Evolutionary conservation across 1,140 invertebrate species (phyloP), one percentile per base, ranked within the genome.

Genomic region (Reticulitermes speratus): DNA sequence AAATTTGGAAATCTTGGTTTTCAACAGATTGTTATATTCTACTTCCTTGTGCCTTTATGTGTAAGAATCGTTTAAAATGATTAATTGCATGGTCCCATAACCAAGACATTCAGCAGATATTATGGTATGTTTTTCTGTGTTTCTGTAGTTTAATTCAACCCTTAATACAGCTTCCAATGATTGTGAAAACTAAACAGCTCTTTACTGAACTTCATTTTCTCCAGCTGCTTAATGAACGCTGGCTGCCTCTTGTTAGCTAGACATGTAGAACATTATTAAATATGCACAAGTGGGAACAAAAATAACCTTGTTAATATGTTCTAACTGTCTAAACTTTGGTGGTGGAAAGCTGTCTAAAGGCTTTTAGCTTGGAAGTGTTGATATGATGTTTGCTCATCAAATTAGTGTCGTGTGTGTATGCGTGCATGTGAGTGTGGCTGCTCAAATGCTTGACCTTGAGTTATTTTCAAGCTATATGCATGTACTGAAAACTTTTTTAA

Each of bases 11-110:
- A 55, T 21, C 1, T 55, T 2, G 14, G 52, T 55, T 21, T 55
- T 55, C 19, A 55, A 6, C 52, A 55, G 19, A 55, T 5, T 55
- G 19, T 55, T 55, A 21, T 0, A 55, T 19, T 55, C 9, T 48
- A 48, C 19, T 55, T 55, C 1, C 19, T 12, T 55, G 52, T 12
- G 3, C 19, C 52, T 55, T 55, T 55, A 21, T 16, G 14, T 48
- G 9, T 55, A 16, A 55, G 52, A 55, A 21, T 55, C 19, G 19
- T 55, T 12, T 21, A 55, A 21, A 75, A 75, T 75, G 0, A 75
- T n/a, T n/a, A 75, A 75, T 75, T 75, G 65, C 65, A 75, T 75
- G 65, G 59, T n/a, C 65, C 65, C 8, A 14, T 75, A 75, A 75
- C 65, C 65, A 75, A 30, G 65, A n/a, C n/a, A 75, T 75, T 75